Base-by-base conservation (phyloP, 53 echinoderm and acorn worm genomes). In the Antedon mediterranea region DNA sequence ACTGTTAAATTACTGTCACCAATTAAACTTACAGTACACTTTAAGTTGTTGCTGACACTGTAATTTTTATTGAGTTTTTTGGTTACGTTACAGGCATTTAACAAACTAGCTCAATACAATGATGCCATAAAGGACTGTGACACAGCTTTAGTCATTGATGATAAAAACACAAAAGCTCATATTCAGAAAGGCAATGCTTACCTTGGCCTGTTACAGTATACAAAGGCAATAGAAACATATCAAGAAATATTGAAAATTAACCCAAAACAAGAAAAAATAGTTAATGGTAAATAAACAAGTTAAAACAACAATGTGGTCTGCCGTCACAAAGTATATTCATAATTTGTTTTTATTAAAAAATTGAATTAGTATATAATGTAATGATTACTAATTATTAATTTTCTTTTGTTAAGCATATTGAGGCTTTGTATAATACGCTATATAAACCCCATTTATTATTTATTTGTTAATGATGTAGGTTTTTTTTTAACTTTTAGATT, bases 151-250 rank as follows among this genome's bases (percentile, higher is more conserved):
- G 78, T 81, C 30, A 82, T 92, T 30, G 90, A 89, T 43, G 80
- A 85, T 8, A 43, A 77, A 34, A 81, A 81, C 44, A 43, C 86
- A 32, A 95, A 95, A 72, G 95, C 91, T 14, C 74, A 75, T 34
- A 81, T 95, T 9, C 91, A 91, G 81, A 85, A 85, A 31, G 95
- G 91, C 28, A 91, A 87, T 80, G 91, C 95, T 0, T 79, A 89
- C 0, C 81, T 87, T 0, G 91, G 87, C 11, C 83, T 79, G 34
- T 71, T 77, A 33, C 75, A 87, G 30, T 95, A 95, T 43, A 86
- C 87, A 0, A 77, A 89, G n/a, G 95, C 95, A 33, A 82, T 89
- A 32, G 71, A 79, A 29, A 87, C 77, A 9, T 95, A 84, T 81
- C 71, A 76, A 75, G 91, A 89, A 76, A 87, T 95, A 71, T 80